phyloP scores from a whole-genome alignment of 2,113 vertebrate genomes.

The Tachycineta bicolor region DNA sequence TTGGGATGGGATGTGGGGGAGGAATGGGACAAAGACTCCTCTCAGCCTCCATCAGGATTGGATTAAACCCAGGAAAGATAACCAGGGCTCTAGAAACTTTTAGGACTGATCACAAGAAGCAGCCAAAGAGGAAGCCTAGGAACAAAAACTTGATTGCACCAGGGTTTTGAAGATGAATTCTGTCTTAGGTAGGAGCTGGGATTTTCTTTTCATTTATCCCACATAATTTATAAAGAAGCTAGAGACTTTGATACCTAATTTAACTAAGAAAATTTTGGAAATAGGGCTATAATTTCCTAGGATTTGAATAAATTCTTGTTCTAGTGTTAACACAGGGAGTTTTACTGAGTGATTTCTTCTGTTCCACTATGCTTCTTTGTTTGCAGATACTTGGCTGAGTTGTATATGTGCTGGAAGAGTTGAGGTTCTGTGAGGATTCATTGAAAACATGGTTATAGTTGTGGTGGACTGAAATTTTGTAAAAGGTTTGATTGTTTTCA shows the following conservation, averaged over 20 bases:
- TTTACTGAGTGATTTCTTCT: constrained; percentile 26
- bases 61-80: constrained; percentile 27
- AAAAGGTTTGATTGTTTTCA: neutral
- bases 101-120: neutral
- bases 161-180: constrained; percentile 16
- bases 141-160: constrained; percentile 19
- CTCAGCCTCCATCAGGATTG: neutral
- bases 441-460: neutral
- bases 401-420: neutral
- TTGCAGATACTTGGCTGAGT: neutral
- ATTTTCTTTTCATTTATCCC: constrained; percentile 25
- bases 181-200: neutral
- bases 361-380: neutral
- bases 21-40: neutral
- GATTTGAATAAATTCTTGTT: constrained; percentile 16
- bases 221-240: neutral
- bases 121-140: neutral
- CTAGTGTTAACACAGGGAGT: neutral
- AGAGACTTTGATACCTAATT: neutral
- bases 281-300: neutral
- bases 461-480: neutral
- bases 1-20: neutral
- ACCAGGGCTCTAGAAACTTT: neutral
- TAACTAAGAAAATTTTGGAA: neutral
- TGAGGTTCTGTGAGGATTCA: neutral